Evolutionary conservation across 2,888 invertebrate genomes (phyloP).

Genomic region (Ophion ellenae): DNA sequence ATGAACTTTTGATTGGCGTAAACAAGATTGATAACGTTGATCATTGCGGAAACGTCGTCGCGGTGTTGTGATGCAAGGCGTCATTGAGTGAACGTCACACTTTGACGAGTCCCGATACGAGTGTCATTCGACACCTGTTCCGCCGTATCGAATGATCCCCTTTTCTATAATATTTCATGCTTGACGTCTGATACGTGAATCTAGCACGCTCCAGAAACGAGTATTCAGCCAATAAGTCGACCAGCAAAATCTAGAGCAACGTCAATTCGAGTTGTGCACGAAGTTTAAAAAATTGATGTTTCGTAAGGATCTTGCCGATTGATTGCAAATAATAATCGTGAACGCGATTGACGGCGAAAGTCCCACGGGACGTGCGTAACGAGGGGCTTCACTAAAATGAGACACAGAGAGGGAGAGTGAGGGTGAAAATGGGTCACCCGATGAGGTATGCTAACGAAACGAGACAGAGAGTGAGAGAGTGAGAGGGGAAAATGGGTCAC

Average conservation of each 20-base stretch:
- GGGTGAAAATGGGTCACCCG: background rate
- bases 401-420: conserved; percentile 38
- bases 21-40: background rate
- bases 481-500: conserved; percentile 47
- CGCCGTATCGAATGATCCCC: background rate
- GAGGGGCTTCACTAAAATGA: conserved; percentile 30
- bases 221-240: background rate
- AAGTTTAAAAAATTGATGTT: background rate
- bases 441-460: background rate
- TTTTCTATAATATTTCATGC: background rate
- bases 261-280: background rate
- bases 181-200: background rate
- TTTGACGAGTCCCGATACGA: background rate
- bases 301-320: background rate
- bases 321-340: background rate
- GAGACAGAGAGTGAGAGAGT: conserved; percentile 37
- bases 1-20: background rate
- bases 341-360: background rate
- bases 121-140: background rate
- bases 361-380: conserved; percentile 20
- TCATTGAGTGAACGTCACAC: background rate
- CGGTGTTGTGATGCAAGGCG: background rate
- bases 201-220: background rate
- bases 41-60: background rate
- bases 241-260: background rate